These are phyloP conservation scores for Cochlearius cochlearius DNA, from an alignment of 2,113 vertebrate genomes.

Conservation along the genomic window DNA sequence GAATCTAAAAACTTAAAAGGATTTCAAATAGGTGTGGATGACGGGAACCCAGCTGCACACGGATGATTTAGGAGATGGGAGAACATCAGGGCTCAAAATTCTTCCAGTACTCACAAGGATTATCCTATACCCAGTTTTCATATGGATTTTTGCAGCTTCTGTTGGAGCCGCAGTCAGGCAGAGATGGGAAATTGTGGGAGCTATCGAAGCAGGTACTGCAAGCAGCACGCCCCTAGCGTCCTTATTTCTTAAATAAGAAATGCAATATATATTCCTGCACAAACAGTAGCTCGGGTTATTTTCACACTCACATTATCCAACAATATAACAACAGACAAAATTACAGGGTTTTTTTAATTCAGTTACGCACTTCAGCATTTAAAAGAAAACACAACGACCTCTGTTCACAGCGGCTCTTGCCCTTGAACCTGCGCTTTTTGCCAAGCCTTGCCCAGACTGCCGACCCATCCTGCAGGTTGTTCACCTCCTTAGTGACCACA, in stretches of 20 bases:
- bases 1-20: no score
- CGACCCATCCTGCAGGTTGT: neutral
- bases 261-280: rapidly evolving
- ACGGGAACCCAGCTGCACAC: neutral
- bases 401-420: neutral
- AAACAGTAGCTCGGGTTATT: neutral
- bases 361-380: neutral
- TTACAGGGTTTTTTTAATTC: neutral
- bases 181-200: neutral
- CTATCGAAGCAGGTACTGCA: neutral
- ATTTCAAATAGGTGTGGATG: neutral
- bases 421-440: neutral
- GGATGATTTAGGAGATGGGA: rapidly evolving
- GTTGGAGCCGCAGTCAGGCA: neutral
- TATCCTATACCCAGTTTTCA: rapidly evolving
- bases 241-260: neutral
- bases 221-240: neutral
- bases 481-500: neutral
- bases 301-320: neutral
- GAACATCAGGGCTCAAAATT: neutral
- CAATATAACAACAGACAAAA: rapidly evolving
- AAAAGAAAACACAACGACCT: neutral
- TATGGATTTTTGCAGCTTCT: neutral
- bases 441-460: neutral
- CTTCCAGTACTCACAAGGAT: neutral